Evolutionary conservation across 2,888 invertebrate genomes (phyloP).

Genomic region (Gonocerus acuteangulatus): DNA sequence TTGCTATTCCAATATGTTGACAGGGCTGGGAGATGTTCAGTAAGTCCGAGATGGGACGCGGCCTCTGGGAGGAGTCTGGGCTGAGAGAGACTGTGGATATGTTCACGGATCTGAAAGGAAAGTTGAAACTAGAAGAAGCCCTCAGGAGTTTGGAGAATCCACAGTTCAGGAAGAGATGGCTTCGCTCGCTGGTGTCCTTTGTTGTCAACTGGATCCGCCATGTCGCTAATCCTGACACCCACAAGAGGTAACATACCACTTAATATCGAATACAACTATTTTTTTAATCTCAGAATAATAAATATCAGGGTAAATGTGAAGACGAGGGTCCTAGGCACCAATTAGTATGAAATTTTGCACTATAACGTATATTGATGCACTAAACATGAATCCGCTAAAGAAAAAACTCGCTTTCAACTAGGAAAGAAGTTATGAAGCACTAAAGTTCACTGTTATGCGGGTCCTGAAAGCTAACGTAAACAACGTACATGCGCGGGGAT

Average conservation of each 20-base stretch:
- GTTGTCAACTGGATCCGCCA: conserved; percentile 66
- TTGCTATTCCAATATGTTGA: not conserved
- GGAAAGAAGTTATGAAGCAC: too few species aligned
- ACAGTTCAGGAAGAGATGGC: conserved; percentile 71
- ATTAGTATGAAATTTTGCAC: too few species aligned
- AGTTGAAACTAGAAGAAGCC: conserved; percentile 57
- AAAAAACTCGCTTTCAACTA: too few species aligned
- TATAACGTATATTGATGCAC: too few species aligned
- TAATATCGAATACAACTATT: too few species aligned
- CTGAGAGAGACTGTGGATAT: conserved; percentile 54
- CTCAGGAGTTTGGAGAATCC: conserved; percentile 73
- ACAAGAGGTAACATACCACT: conserved; percentile 55
- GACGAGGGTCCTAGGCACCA: too few species aligned
- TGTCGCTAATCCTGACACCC: conserved; percentile 65
- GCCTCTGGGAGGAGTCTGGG: conserved; percentile 65
- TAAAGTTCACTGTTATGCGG: too few species aligned
- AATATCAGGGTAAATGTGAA: too few species aligned
- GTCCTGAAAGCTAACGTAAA: too few species aligned
- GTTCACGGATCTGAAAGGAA: conserved; percentile 45
- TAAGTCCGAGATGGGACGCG: conserved; percentile 65
- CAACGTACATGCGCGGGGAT: too few species aligned
- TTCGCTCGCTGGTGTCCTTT: conserved; percentile 64
- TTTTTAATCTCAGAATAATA: too few species aligned
- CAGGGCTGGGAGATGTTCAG: conserved; percentile 28
- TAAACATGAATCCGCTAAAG: too few species aligned